phyloP scores from a whole-genome alignment of 2,797 vertebrate genomes.

The Gastrophryne carolinensis region DNA sequence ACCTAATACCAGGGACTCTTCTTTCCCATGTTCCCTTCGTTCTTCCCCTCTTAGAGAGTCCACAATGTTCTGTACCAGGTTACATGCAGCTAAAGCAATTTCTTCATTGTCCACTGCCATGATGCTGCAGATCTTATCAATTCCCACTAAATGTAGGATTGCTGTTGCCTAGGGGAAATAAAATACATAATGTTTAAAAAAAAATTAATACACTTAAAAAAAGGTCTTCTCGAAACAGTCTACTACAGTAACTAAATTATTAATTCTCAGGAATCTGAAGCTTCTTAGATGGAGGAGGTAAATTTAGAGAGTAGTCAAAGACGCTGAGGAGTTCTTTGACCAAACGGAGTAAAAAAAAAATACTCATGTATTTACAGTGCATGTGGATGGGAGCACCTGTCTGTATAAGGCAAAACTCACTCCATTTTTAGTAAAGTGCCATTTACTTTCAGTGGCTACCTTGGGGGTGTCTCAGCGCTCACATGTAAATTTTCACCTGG shows the following conservation, averaged over 20 bases:
- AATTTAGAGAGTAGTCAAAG: too few species aligned
- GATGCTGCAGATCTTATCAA: constrained; percentile 84
- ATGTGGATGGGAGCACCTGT: too few species aligned
- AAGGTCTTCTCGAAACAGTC: neutral
- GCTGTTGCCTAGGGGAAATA: constrained; percentile 78
- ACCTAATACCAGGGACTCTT: constrained; percentile 89
- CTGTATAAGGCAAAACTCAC: too few species aligned
- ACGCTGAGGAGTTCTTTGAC: too few species aligned
- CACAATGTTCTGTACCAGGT: constrained; percentile 85
- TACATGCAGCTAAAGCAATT: constrained; percentile 83
- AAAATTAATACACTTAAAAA: neutral
- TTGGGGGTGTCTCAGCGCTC: too few species aligned
- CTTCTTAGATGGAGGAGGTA: too few species aligned
- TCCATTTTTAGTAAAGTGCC: too few species aligned
- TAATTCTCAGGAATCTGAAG: too few species aligned
- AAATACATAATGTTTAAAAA: neutral
- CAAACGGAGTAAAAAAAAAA: too few species aligned
- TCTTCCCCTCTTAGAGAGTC: constrained; percentile 87
- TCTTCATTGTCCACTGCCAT: constrained; percentile 90
- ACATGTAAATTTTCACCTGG: too few species aligned
- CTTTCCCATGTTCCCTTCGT: constrained; percentile 83
- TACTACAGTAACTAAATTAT: neutral
- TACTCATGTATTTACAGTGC: too few species aligned
- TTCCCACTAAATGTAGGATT: constrained; percentile 78
- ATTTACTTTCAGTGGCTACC: too few species aligned